Evolutionary conservation across 2,888 invertebrate species (phyloP).

Genomic region (Ellobium chinense): DNA sequence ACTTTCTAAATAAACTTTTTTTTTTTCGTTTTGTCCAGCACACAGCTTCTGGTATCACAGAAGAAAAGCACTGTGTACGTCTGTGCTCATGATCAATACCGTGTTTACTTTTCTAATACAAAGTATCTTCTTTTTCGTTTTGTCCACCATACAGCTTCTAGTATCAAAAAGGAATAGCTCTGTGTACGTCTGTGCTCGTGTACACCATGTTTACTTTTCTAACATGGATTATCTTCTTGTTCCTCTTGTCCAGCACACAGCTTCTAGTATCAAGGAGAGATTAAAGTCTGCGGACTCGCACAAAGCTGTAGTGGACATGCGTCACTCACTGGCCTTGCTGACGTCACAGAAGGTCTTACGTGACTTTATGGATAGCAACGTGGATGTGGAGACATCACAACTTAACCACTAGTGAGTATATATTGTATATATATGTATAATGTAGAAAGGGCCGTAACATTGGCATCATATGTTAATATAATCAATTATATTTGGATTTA

Average conservation of each 20-base stretch:
- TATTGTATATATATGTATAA: no score
- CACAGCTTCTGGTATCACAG: no score
- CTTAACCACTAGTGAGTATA: slow-evolving; percentile 34
- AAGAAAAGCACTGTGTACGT: no score
- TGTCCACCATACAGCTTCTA: not conserved
- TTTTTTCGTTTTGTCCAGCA: no score
- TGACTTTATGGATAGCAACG: slow-evolving; percentile 15
- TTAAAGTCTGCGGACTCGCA: slow-evolving; percentile 12
- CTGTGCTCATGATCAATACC: no score
- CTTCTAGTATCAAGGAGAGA: slow-evolving; percentile 23
- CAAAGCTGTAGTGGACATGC: slow-evolving; percentile 34
- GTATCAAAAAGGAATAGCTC: not conserved
- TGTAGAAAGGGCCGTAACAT: no score
- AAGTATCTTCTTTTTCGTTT: no score
- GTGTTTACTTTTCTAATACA: no score
- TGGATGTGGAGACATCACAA: slow-evolving; percentile 21
- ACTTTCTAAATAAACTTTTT: no score
- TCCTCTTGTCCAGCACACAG: slow-evolving; percentile 34
- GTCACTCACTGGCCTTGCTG: slow-evolving; percentile 18
- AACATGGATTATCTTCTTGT: no score
- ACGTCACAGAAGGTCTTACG: slow-evolving; percentile 20
- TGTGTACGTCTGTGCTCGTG: not conserved
- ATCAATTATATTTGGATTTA: not conserved
- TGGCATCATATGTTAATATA: not conserved
- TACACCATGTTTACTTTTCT: not conserved